Percentiles rank a stretch among this genome's conserved stretches.
phyloP scores from a whole-genome alignment of 1,140 invertebrate species.

The Meloidogyne hapla region DNA sequence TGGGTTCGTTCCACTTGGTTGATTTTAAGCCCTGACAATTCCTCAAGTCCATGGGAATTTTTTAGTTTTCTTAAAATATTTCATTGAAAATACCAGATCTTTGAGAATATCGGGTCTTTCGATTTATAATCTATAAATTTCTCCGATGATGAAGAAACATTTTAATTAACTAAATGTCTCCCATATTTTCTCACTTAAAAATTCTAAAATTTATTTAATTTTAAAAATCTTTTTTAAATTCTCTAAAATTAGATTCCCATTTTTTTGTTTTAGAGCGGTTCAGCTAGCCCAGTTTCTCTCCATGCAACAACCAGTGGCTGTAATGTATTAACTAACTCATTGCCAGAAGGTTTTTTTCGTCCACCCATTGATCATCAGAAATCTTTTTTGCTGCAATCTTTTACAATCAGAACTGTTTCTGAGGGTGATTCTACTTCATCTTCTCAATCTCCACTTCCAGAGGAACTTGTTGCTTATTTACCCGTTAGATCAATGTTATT shows the following conservation, averaged over 20 bases:
- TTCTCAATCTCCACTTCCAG: slow-evolving; percentile 18
- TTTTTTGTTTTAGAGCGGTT: slow-evolving; percentile 39
- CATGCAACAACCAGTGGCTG: slow-evolving; percentile 12
- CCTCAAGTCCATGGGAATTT: too few relatives aligned
- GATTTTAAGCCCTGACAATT: too few relatives aligned
- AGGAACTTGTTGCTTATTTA: slow-evolving; percentile 41
- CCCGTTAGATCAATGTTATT: slow-evolving; percentile 30
- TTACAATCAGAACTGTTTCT: slow-evolving; percentile 16
- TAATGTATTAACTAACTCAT: not conserved
- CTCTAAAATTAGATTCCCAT: not conserved
- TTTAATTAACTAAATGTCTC: too few relatives aligned
- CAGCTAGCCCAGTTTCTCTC: slow-evolving; percentile 38
- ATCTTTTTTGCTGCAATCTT: slow-evolving; percentile 35
- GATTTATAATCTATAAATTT: too few relatives aligned
- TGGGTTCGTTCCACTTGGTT: too few relatives aligned
- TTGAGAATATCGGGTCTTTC: too few relatives aligned
- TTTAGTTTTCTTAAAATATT: too few relatives aligned
- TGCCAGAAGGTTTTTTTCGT: slow-evolving; percentile 36
- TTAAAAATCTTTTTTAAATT: not conserved
- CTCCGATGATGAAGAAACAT: too few relatives aligned
- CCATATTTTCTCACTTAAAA: too few relatives aligned
- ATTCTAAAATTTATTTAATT: too few relatives aligned
- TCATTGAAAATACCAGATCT: too few relatives aligned
- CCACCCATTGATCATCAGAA: slow-evolving; percentile 23
- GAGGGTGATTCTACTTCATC: not conserved